These are phyloP conservation scores for Mnemiopsis leidyi DNA, from an alignment of 37 sponge, comb jelly and placozoan genomes.

Conservation along the genomic window DNA sequence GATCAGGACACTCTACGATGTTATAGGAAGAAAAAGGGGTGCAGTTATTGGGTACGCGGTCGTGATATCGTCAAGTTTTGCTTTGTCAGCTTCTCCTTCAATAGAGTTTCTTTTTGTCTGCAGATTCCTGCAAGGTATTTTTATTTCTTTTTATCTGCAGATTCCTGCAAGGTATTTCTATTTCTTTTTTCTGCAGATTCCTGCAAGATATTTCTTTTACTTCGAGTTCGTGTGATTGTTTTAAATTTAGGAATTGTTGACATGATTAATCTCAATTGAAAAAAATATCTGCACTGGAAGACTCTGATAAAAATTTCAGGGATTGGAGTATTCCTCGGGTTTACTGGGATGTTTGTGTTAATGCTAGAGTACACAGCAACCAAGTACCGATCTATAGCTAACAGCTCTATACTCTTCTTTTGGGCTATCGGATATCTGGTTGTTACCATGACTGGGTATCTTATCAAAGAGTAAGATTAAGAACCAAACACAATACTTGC, in stretches of 20 bases:
- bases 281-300: no score
- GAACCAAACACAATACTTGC: background rate
- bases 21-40: constrained; percentile 12
- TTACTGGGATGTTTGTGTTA: background rate
- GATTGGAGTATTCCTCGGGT: background rate
- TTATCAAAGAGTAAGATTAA: background rate
- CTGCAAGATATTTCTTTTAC: background rate
- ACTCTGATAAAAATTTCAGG: background rate
- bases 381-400: background rate
- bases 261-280: no score
- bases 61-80: background rate
- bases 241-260: no score
- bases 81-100: background rate
- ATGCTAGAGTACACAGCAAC: background rate
- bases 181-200: constrained; percentile 20
- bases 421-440: background rate
- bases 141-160: background rate
- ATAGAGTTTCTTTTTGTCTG: constrained; percentile 4
- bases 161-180: constrained; percentile 4
- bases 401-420: background rate
- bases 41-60: background rate
- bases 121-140: constrained; percentile 30
- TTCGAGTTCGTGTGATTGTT: background rate
- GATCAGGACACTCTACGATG: background rate
- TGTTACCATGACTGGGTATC: constrained; percentile 1